Evolutionary conservation across 2,888 invertebrate species (phyloP).

Genomic region (Euplexia lucipara): DNA sequence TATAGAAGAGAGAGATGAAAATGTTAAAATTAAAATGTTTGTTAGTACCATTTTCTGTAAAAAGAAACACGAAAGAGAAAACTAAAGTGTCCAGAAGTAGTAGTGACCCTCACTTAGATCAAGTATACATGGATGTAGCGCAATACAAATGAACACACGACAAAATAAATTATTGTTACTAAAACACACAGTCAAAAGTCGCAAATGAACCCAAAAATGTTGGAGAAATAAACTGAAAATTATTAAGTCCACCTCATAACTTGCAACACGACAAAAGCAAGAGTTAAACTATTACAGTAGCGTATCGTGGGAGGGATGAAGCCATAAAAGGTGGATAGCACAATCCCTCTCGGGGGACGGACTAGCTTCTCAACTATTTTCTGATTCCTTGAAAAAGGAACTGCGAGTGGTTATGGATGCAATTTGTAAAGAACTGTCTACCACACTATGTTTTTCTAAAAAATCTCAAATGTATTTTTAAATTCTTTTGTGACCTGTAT

Average conservation of each 20-base stretch:
- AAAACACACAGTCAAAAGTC: neutral
- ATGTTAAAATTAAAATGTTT: neutral
- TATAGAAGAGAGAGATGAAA: neutral
- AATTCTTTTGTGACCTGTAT: neutral
- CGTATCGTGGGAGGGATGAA: constrained; percentile 28
- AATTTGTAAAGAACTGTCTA: no score
- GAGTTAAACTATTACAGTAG: constrained; percentile 24
- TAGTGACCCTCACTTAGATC: neutral
- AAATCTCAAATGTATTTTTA: neutral
- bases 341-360: constrained; percentile 36
- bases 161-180: neutral
- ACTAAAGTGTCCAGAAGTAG: neutral
- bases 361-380: constrained; percentile 29
- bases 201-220: neutral
- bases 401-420: constrained; percentile 2
- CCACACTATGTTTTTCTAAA: no score
- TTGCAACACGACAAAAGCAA: constrained; percentile 15
- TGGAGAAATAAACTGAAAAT: neutral
- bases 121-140: neutral
- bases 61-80: no score
- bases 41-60: no score
- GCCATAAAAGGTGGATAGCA: constrained; percentile 40
- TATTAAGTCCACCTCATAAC: constrained; percentile 6
- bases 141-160: neutral
- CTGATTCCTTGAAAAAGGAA: constrained; percentile 27